Conservation (phyloP, 2,113 vertebrate species). For the Cercopithecus mona region DNA sequence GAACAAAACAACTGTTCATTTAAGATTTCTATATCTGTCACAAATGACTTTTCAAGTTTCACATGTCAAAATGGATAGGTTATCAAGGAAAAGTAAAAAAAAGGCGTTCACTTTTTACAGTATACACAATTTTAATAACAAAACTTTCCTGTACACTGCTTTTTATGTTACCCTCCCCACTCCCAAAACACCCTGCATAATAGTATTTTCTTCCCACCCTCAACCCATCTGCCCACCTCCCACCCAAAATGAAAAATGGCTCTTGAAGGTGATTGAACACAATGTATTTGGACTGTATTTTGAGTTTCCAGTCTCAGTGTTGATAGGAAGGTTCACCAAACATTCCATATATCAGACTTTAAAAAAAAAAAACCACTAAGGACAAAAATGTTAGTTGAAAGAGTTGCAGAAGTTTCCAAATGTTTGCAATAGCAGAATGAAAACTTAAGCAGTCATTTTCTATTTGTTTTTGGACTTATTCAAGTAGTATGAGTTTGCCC, state of each 20-base stretch:
- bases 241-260: slow-evolving; percentile 64
- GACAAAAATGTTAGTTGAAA: slow-evolving; percentile 62
- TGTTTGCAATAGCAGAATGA: slow-evolving; percentile 31
- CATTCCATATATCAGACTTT: slow-evolving; percentile 65
- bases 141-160: slow-evolving; percentile 86
- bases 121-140: slow-evolving; percentile 89
- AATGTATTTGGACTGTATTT: slow-evolving; percentile 67
- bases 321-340: slow-evolving; percentile 78
- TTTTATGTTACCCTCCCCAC: slow-evolving; percentile 76
- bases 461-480: slow-evolving; percentile 40
- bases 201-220: slow-evolving; percentile 71
- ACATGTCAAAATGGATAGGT: slow-evolving; percentile 29
- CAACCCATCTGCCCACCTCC: slow-evolving; percentile 68
- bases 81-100: slow-evolving; percentile 48
- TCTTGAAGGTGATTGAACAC: slow-evolving; percentile 79
- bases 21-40: slow-evolving; percentile 48
- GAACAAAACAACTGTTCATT: slow-evolving; percentile 43
- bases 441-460: slow-evolving; percentile 48
- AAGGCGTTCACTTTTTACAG: slow-evolving; percentile 82
- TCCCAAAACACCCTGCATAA: slow-evolving; percentile 58
- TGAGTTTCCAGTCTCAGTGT: slow-evolving; percentile 72
- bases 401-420: slow-evolving; percentile 49
- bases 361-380: neutral
- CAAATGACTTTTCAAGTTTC: slow-evolving; percentile 53
- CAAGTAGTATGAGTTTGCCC: slow-evolving; percentile 34